Evolutionary conservation across 2,888 invertebrate species (phyloP).

Genomic region (Tuberolachnus salignus): DNA sequence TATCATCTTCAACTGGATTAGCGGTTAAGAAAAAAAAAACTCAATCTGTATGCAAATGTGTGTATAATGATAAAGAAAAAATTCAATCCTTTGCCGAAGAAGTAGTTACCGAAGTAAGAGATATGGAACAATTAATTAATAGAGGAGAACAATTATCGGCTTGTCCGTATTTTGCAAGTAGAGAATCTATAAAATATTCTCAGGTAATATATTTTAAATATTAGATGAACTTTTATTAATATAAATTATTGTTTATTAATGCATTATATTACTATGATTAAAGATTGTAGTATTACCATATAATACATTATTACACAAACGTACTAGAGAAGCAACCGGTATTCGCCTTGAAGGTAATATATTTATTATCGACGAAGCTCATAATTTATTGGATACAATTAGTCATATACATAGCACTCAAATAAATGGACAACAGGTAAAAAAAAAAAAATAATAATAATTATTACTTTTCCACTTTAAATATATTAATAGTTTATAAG

Average conservation of each 20-base stretch:
- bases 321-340: slow-evolving; percentile 76
- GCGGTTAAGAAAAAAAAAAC: slow-evolving; percentile 68
- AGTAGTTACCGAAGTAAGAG: slow-evolving; percentile 74
- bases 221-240: background rate
- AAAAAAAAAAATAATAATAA: slow-evolving; percentile 32
- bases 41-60: slow-evolving; percentile 67
- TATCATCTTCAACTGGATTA: slow-evolving; percentile 68
- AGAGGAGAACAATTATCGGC: slow-evolving; percentile 74
- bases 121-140: slow-evolving; percentile 84
- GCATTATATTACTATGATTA: slow-evolving; percentile 27
- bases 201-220: slow-evolving; percentile 65
- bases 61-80: slow-evolving; percentile 70
- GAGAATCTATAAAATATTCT: slow-evolving; percentile 81
- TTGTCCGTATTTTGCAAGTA: slow-evolving; percentile 93
- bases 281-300: slow-evolving; percentile 76
- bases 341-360: slow-evolving; percentile 76
- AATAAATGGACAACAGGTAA: slow-evolving; percentile 70
- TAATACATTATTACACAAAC: slow-evolving; percentile 79
- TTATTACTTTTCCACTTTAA: background rate
- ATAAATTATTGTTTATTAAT: slow-evolving; percentile 14
- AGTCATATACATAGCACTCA: slow-evolving; percentile 83
- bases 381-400: slow-evolving; percentile 90
- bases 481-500: background rate
- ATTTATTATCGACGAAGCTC: slow-evolving; percentile 94
- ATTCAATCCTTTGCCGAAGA: slow-evolving; percentile 72